A percentile compares a stretch with the other conserved stretches of the same genome.
phyloP scores from a whole-genome alignment of 1,140 invertebrate genomes.

The Bilobella aurantiaca region DNA sequence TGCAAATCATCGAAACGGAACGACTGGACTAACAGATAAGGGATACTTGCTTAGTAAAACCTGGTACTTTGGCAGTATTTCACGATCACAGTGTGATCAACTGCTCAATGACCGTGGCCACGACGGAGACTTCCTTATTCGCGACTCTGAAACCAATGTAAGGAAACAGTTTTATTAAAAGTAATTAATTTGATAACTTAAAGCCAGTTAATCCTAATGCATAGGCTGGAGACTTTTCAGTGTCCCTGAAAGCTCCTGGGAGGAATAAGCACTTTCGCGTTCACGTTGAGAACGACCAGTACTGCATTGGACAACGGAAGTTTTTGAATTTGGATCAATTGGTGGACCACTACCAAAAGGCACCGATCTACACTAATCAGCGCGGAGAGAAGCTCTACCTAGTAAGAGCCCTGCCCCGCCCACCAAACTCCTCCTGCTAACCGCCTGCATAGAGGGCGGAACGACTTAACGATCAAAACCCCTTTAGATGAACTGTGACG shows the following conservation, averaged over 20 bases:
- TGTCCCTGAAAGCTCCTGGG: slow-evolving; percentile 91
- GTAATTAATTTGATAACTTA: too few species aligned
- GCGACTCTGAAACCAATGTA: slow-evolving; percentile 97
- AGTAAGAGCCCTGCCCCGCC: slow-evolving; percentile 28
- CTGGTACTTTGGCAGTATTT: slow-evolving; percentile 96
- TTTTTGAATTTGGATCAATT: slow-evolving; percentile 92
- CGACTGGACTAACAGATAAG: slow-evolving; percentile 51
- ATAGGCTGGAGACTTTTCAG: slow-evolving; percentile 95
- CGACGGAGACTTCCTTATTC: slow-evolving; percentile 95
- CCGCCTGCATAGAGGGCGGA: too few species aligned
- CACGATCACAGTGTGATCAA: slow-evolving; percentile 86
- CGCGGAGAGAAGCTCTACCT: slow-evolving; percentile 44
- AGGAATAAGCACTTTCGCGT: slow-evolving; percentile 99
- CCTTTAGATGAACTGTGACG: too few species aligned
- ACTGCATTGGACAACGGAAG: slow-evolving; percentile 94
- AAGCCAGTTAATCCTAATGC: too few species aligned
- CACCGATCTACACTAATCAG: slow-evolving; percentile 96
- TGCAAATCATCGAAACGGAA: too few species aligned
- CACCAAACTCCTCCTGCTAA: slow-evolving; percentile 31
- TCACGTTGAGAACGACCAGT: slow-evolving; percentile 83
- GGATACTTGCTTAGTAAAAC: slow-evolving; percentile 65
- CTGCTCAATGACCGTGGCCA: slow-evolving; percentile 85
- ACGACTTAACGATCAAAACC: too few species aligned
- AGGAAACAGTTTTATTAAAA: too few species aligned
- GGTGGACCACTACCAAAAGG: slow-evolving; percentile 95